phyloP scores from a whole-genome alignment of 2,888 invertebrate genomes.

The Diaphora mendica region DNA sequence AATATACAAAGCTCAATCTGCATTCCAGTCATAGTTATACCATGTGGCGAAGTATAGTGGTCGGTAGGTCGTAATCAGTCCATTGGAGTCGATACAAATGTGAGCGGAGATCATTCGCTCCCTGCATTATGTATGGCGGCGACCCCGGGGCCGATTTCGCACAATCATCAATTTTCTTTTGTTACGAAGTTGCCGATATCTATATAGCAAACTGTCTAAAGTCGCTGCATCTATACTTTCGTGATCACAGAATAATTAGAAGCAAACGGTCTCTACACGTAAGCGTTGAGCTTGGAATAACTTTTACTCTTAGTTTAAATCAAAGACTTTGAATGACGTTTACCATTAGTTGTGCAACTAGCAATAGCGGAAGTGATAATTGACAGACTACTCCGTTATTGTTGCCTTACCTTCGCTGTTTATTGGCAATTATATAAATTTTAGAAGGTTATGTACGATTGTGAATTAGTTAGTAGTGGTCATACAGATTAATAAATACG shows the following conservation, averaged over 20 bases:
- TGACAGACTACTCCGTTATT: too few relatives aligned
- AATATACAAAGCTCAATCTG: background rate
- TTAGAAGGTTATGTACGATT: background rate
- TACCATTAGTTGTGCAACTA: too few relatives aligned
- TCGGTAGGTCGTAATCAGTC: background rate
- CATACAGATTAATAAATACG: too few relatives aligned
- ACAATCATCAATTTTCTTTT: constrained; percentile 16
- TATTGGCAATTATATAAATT: background rate
- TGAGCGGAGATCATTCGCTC: background rate
- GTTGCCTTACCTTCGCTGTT: too few relatives aligned
- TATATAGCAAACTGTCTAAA: background rate
- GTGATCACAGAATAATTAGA: background rate
- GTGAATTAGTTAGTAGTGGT: background rate
- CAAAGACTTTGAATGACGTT: too few relatives aligned
- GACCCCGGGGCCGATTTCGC: background rate
- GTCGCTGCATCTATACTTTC: background rate
- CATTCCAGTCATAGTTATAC: background rate
- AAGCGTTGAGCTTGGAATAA: background rate
- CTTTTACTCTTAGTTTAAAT: too few relatives aligned
- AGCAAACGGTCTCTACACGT: background rate
- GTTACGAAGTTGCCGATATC: constrained; percentile 8
- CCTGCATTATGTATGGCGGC: constrained; percentile 3
- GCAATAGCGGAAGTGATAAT: too few relatives aligned
- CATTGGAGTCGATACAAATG: background rate
- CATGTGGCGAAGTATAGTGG: background rate